A percentile compares a stretch with the other conserved stretches of the same genome.
phyloP scores from a whole-genome alignment of 1,140 invertebrate species.

The Drosophila biarmipes region DNA sequence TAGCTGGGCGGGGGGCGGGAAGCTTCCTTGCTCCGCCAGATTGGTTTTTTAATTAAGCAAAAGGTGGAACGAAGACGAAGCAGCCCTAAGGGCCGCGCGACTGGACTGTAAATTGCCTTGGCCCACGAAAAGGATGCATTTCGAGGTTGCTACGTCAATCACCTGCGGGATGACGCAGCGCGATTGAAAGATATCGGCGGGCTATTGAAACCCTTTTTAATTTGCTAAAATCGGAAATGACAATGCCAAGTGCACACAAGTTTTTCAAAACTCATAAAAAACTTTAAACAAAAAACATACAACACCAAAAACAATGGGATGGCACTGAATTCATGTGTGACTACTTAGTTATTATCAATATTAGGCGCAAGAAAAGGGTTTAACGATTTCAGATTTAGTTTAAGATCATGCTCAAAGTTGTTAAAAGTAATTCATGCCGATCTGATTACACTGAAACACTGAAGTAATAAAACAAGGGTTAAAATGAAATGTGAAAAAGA shows the following conservation, averaged over 20 bases:
- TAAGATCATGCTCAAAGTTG: conserved; percentile 4
- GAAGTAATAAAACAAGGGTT: too few relatives aligned
- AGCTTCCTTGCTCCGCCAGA: conserved; percentile 14
- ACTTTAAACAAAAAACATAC: too few relatives aligned
- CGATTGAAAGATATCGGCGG: conserved; percentile 6
- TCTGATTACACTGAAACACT: not conserved
- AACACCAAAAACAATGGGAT: not conserved
- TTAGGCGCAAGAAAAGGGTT: not conserved
- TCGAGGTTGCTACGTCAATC: conserved; percentile 40
- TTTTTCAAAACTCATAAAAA: too few relatives aligned
- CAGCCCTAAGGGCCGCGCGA: conserved; percentile 31
- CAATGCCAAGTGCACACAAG: too few relatives aligned
- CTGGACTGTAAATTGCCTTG: conserved; percentile 44
- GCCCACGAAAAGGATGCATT: conserved; percentile 52
- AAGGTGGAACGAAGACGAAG: conserved; percentile 3
- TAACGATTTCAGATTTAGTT: not conserved
- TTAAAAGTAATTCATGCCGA: conserved; percentile 13
- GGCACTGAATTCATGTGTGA: too few relatives aligned
- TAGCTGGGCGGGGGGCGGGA: conserved; percentile 11
- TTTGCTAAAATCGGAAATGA: not conserved
- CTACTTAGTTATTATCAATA: not conserved
- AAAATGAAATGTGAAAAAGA: not conserved
- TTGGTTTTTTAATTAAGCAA: conserved; percentile 50
- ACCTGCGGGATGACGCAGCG: conserved; percentile 33
- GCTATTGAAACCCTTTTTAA: not conserved